Percentiles rank a stretch among this genome's conserved stretches.
Evolutionary conservation across 2,113 vertebrate genomes (phyloP).

Genomic region (Podarcis muralis): DNA sequence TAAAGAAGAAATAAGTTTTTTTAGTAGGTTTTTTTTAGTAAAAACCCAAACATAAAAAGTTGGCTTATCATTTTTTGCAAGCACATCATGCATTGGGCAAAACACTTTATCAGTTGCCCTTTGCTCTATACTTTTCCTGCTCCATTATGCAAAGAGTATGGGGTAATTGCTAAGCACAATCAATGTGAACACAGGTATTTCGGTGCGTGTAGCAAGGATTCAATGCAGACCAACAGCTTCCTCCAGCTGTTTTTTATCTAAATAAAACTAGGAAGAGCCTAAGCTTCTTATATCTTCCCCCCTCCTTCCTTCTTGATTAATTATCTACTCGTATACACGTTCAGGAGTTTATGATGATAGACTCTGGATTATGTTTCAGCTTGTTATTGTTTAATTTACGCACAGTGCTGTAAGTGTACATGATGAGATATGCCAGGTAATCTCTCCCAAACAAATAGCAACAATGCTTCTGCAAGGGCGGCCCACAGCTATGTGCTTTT

Average conservation of each 20-base stretch:
- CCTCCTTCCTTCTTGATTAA: conserved; percentile 18
- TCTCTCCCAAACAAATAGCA: not conserved
- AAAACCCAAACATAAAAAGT: too few species aligned
- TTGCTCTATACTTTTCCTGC: conserved; percentile 20
- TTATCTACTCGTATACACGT: conserved; percentile 37
- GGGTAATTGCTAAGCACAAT: not conserved
- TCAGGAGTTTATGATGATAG: conserved; percentile 31
- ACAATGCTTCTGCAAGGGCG: conserved; percentile 30
- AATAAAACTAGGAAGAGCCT: conserved; percentile 30
- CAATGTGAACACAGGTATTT: not conserved
- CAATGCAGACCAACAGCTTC: conserved; percentile 43
- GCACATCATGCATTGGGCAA: not conserved
- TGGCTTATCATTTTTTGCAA: conserved; percentile 38
- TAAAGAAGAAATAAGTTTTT: not conserved
- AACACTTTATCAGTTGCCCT: conserved; percentile 12
- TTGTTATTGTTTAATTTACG: conserved; percentile 50
- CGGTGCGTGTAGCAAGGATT: conserved; percentile 19
- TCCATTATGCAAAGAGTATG: conserved; percentile 13
- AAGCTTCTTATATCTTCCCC: not conserved
- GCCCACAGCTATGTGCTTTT: not conserved
- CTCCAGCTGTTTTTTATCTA: conserved; percentile 28
- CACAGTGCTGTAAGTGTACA: conserved; percentile 35
- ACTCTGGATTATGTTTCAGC: conserved; percentile 38
- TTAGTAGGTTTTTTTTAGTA: too few species aligned
- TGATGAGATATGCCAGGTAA: not conserved